Conservation (phyloP, 2,113 vertebrate genomes). For the Thunnus thynnus region DNA sequence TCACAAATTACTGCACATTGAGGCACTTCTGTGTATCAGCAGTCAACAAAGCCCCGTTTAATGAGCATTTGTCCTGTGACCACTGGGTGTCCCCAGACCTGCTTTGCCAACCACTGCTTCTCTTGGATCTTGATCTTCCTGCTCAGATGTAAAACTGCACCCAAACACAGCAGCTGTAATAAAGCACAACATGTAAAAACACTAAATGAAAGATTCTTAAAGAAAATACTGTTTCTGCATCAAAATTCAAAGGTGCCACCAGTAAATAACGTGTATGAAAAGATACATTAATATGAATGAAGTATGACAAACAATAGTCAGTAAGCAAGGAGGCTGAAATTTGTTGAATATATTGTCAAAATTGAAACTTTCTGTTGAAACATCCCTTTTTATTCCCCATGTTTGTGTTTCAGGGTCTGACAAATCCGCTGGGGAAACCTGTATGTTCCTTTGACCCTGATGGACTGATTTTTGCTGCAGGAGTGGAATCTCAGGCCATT, state of each 20-base stretch:
- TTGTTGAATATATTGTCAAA: neutral
- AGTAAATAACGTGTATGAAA: too few species aligned
- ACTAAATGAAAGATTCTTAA: neutral
- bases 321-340: neutral
- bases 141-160: neutral
- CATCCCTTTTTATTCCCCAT: neutral
- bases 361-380: neutral
- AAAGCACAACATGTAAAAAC: neutral
- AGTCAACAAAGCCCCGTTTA: neutral
- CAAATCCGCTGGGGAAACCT: slow-evolving; percentile 96
- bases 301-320: neutral
- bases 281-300: neutral
- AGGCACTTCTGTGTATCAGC: neutral
- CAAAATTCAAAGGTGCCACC: too few species aligned
- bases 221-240: too few species aligned
- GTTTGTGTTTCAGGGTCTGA: slow-evolving; percentile 88
- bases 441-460: slow-evolving; percentile 98
- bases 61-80: neutral
- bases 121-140: neutral
- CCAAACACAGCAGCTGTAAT: neutral
- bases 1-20: slow-evolving; percentile 1
- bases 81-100: slow-evolving; percentile 53
- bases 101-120: neutral
- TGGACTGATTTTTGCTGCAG: slow-evolving; percentile 97
- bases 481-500: slow-evolving; percentile 96